Evolutionary conservation across 2,888 invertebrate genomes (phyloP).

Genomic region (Ichneumoninae sp.): DNA sequence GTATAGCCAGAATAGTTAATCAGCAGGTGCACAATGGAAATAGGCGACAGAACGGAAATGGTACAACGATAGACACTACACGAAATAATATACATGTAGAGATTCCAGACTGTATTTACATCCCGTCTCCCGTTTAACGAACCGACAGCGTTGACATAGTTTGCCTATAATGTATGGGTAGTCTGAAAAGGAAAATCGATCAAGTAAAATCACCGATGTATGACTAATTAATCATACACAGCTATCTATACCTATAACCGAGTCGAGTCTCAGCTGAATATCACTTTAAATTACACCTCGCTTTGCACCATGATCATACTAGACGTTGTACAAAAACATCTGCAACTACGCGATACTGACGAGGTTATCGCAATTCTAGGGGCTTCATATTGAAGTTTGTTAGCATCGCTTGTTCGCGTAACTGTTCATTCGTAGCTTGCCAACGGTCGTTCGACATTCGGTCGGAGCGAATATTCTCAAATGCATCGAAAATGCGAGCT

Average conservation of each 20-base stretch:
- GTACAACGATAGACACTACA: not conserved
- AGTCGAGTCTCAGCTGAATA: constrained; percentile 27
- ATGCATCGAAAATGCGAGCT: not conserved
- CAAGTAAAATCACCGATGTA: constrained; percentile 23
- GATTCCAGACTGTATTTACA: not conserved
- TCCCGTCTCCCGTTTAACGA: constrained; percentile 22
- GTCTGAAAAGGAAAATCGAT: constrained; percentile 53
- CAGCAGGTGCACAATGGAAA: not conserved
- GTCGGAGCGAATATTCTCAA: not conserved
- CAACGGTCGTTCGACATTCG: not conserved
- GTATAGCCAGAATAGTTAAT: not conserved
- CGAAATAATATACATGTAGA: not conserved
- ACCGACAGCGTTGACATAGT: constrained; percentile 11
- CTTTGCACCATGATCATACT: not conserved
- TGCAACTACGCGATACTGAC: not conserved
- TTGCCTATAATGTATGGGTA: not conserved
- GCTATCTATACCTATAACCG: constrained; percentile 18
- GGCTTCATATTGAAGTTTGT: not conserved
- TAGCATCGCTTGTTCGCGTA: not conserved
- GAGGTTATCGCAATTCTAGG: not conserved
- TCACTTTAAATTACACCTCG: constrained; percentile 25
- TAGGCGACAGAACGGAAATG: not conserved
- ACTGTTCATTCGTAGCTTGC: not conserved
- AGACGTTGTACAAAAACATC: not conserved
- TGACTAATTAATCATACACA: constrained; percentile 49